phyloP scores from a whole-genome alignment of 2,113 vertebrate species.

The Myotis davidii region DNA sequence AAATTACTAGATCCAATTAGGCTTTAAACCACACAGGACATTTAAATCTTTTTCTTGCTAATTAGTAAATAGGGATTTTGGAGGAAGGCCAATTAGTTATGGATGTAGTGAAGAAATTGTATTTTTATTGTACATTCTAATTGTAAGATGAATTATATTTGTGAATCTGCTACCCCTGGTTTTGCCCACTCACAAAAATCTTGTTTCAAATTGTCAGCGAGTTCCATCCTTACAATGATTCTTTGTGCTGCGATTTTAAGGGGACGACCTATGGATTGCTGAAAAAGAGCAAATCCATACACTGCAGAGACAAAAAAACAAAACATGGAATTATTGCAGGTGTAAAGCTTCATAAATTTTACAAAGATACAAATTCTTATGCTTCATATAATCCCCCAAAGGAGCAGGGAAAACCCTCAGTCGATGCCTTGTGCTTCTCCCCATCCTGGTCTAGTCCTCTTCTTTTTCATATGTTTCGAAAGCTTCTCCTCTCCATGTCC shows the following conservation, averaged over 20 bases:
- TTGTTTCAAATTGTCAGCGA: not conserved
- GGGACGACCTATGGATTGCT: not conserved
- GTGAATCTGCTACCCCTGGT: not conserved
- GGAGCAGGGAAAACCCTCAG: not conserved
- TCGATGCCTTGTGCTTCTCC: not conserved
- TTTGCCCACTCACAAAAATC: conserved; percentile 10
- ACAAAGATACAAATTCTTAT: not conserved
- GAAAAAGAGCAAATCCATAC: not conserved
- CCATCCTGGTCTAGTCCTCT: not conserved
- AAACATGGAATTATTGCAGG: not conserved
- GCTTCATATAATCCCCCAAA: not conserved
- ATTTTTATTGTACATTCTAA: not conserved
- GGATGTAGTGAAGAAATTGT: not conserved
- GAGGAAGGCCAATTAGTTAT: not conserved
- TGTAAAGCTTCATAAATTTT: not conserved
- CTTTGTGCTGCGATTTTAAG: not conserved
- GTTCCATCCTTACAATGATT: not conserved
- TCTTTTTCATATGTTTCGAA: not conserved
- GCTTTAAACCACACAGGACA: not conserved
- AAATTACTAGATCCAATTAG: not conserved
- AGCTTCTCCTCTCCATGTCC: not conserved
- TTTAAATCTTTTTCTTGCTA: not conserved
- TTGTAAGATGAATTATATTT: not conserved
- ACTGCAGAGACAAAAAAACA: not conserved
- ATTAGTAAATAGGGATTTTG: conserved; percentile 47